phyloP scores from a whole-genome alignment of 2,797 vertebrate genomes.

The Pipistrellus pygmaeus region DNA sequence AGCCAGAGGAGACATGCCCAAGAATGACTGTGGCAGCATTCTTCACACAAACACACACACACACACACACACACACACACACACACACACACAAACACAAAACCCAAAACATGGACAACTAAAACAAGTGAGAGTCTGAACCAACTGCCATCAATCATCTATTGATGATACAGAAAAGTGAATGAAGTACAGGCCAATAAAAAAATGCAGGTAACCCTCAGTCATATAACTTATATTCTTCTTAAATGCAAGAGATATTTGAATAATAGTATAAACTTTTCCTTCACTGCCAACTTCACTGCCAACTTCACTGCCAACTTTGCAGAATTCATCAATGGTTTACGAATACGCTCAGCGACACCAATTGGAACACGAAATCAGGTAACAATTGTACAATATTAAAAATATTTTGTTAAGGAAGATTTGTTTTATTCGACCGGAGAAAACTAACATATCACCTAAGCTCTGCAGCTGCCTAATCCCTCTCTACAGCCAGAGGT shows the following conservation, averaged over 20 bases:
- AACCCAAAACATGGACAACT: background rate
- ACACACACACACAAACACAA: too few species aligned
- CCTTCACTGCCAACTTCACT: background rate
- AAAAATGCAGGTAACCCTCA: background rate
- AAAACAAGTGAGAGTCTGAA: background rate
- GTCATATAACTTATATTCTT: background rate
- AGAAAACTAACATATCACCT: background rate
- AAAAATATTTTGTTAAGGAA: background rate
- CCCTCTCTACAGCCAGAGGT: background rate
- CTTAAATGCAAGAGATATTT: background rate
- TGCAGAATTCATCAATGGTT: background rate
- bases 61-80: too few species aligned
- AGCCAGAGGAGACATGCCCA: background rate
- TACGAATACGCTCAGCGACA: background rate
- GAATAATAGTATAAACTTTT: background rate
- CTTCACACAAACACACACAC: background rate
- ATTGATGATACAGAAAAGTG: background rate
- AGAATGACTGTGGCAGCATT: rapidly evolving
- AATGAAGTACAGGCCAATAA: background rate
- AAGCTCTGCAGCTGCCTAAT: background rate
- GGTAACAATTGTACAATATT: background rate
- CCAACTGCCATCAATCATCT: too few species aligned
- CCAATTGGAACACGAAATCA: background rate
- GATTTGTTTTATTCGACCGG: background rate
- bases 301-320: background rate